phyloP scores from a whole-genome alignment of 2,888 invertebrate species.

The Patella caerulea region DNA sequence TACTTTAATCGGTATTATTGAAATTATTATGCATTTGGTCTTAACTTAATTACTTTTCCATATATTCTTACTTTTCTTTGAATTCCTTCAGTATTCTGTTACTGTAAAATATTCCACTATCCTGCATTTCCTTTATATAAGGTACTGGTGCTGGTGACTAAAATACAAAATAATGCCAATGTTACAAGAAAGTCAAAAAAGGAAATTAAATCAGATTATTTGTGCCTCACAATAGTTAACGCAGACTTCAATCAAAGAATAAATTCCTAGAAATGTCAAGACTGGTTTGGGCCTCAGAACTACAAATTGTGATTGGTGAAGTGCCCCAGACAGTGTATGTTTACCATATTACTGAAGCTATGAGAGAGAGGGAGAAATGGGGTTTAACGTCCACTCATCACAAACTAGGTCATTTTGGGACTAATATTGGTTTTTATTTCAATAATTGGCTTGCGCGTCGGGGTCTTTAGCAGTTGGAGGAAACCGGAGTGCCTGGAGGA shows the following conservation, averaged over 20 bases:
- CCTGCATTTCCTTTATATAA: conserved; percentile 97
- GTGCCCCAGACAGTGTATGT: too few species aligned
- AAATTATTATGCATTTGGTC: neutral
- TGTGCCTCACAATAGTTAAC: neutral
- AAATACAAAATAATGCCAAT: conserved; percentile 40
- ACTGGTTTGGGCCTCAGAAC: neutral
- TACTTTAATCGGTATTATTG: neutral
- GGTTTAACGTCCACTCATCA: too few species aligned
- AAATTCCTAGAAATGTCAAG: neutral
- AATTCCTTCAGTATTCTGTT: conserved; percentile 98
- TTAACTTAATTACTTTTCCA: neutral
- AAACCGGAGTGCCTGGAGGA: too few species aligned
- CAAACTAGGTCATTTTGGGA: too few species aligned
- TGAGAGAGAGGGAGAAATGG: too few species aligned
- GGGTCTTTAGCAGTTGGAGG: too few species aligned
- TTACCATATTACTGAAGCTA: too few species aligned
- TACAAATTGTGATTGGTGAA: too few species aligned
- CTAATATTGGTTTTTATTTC: too few species aligned
- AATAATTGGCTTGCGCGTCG: too few species aligned
- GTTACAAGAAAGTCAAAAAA: neutral
- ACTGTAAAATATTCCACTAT: conserved; percentile 97
- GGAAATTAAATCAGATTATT: neutral
- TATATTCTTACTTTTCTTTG: conserved; percentile 85
- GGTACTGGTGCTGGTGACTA: conserved; percentile 92
- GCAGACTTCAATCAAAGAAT: neutral